Percentiles rank a stretch among this genome's conserved stretches.
Conservation (phyloP, 1,140 invertebrate species). For the Drosophila pandora region DNA sequence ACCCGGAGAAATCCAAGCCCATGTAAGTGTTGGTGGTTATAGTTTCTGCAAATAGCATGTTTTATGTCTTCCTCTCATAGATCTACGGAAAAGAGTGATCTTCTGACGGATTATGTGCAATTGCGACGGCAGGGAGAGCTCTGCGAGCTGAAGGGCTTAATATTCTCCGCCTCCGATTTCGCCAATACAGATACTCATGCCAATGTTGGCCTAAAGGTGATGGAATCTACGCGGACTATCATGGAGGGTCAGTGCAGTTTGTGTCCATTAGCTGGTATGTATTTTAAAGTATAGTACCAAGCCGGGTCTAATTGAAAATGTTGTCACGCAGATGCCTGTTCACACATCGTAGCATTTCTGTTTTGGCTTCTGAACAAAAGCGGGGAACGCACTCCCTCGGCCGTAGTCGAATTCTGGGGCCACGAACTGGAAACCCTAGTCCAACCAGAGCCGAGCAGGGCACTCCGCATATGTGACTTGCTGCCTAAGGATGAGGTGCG, state of each 20-base stretch:
- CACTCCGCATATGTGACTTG: conserved; percentile 65
- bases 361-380: conserved; percentile 77
- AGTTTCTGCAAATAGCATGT: background rate
- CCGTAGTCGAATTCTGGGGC: conserved; percentile 75
- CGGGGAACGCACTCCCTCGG: conserved; percentile 46
- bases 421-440: conserved; percentile 64
- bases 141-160: conserved; percentile 61
- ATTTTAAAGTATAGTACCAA: background rate
- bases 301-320: no score
- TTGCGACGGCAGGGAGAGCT: conserved; percentile 46
- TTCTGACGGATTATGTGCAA: conserved; percentile 74
- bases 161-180: conserved; percentile 54
- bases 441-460: conserved; percentile 50
- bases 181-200: conserved; percentile 64
- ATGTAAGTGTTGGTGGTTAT: conserved; percentile 37
- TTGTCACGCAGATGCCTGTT: conserved; percentile 47
- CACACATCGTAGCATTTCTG: conserved; percentile 67
- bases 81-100: conserved; percentile 50
- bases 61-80: conserved; percentile 7
- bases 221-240: conserved; percentile 45
- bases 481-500: conserved; percentile 52
- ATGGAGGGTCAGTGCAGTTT: conserved; percentile 55
- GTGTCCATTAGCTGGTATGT: conserved; percentile 40
- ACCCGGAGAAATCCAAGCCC: conserved; percentile 36
- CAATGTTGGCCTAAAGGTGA: conserved; percentile 57